Base-by-base conservation (phyloP, 23 tunicate species). In the Ascidia mentula region DNA sequence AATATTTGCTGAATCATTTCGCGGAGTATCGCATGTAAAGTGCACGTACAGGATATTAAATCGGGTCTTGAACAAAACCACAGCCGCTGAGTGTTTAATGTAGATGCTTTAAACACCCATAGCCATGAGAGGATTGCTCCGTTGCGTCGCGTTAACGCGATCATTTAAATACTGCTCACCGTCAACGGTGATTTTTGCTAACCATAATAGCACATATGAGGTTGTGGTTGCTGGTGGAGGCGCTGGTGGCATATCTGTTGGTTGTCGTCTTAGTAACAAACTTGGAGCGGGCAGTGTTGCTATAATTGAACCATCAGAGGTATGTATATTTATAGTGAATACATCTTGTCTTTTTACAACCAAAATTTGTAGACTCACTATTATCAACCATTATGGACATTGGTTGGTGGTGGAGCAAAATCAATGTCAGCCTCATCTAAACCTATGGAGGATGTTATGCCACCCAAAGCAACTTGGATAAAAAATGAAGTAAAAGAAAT, bases 211-310 rank as follows among this genome's bases (percentile, higher is more conserved):
- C 60, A 71, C 85, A 32, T 85, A 91, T 76, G 98, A 95, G 78
- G 95, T 95, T 24, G 89, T 95, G 30, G 88, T 95, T 32, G 95
- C 91, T 35, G 98, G 98, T 32, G 98, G 95, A 31, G 98, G 98
- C 28, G 69, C 91, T 34, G 98, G 98, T 0, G 98, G 98, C 15
- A 95, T 95, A 37, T 95, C 98, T 32, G 81, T 75, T 40, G 98
- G 85, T 13, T 90, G 95, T 24, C 76, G 98, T 6, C 53, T 95
- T 59, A 46, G 95, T 18, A 72, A 77, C 37, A 77, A 78, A 26
- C 89, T 93, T 31, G 98, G 98, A 40, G 86, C 86, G 38, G 91
- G 82, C 32, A 89, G 89, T 77, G 91, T 89, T 59, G 98, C 95
- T 17, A 82, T 93, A 34, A 87, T 93, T 75, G 98, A 93, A 31